Conservation (phyloP, 2,113 vertebrate species). For the Pygoscelis antarcticus region DNA sequence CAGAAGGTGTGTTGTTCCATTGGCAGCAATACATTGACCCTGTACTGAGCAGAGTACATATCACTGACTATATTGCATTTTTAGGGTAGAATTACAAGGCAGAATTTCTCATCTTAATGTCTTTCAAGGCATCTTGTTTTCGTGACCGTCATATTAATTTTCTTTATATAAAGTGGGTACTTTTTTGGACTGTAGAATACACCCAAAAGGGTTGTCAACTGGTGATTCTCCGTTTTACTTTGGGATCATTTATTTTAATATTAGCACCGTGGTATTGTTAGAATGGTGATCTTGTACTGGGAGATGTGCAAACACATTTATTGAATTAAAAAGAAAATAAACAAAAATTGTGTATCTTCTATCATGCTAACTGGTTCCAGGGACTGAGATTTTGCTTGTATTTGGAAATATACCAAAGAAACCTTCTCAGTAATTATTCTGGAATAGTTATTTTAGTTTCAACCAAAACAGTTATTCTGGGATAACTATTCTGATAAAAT, state of each 20-base stretch:
- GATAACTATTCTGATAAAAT: not conserved
- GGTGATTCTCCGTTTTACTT: not conserved
- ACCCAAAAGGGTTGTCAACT: not conserved
- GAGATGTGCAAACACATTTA: accelerated
- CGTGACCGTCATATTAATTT: not conserved
- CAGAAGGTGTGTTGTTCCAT: not conserved
- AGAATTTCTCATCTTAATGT: not conserved
- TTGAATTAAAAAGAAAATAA: not conserved
- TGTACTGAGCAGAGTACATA: not conserved
- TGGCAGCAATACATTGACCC: not conserved
- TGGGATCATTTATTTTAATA: not conserved
- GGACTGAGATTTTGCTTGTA: not conserved
- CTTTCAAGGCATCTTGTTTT: not conserved
- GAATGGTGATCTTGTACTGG: not conserved
- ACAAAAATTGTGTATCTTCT: not conserved
- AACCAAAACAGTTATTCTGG: not conserved
- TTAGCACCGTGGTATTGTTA: not conserved
- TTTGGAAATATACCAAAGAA: not conserved
- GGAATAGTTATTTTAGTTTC: not conserved
- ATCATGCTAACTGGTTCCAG: not conserved
- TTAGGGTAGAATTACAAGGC: not conserved
- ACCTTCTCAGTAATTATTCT: not conserved
- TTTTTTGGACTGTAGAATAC: not conserved
- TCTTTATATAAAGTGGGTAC: not conserved
- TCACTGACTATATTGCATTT: not conserved